Base-by-base conservation (phyloP, 2,113 vertebrate species). In the Catagonus wagneri region DNA sequence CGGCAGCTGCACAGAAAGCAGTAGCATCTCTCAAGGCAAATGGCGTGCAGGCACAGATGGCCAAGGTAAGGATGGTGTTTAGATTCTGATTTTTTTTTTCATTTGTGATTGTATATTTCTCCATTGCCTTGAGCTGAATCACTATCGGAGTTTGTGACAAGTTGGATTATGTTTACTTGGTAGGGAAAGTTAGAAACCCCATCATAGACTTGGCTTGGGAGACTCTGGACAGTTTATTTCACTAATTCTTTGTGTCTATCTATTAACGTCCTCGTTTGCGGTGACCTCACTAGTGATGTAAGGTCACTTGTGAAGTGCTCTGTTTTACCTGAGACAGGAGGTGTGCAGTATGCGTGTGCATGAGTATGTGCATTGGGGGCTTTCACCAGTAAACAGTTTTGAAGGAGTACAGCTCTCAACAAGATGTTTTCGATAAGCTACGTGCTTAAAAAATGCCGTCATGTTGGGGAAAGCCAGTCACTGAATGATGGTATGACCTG, bases 31-130 rank as follows among this genome's bases (percentile, higher is more conserved):
- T 99, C 97, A 99, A 99, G 98, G 99, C 99, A 98, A 99, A 99
- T 95, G 99, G 99, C 1, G 99, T 99, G 74, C 99, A 99, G 98
- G 99, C 99, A 0, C 99, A 99, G 99, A 99, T 99, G 99, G 99
- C 99, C 97, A 99, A 99, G 99, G 99, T 99, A 99, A 98, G 98
- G 90, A 2, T 50, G 72, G 2, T 17, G 7, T 76, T 66, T 9
- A 3, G 13, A 17, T 76, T 86, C 7, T 71, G 16, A 13, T 76
- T 78, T 52, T 50, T 58, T 72, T 63, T 87, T 63, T 32, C 54
- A 7, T 0, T 60, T 5, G 54, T 72, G 29, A 87, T 93, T 11
- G 0, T 65, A 9, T 66, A n/a, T 84, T 96, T 66, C 54, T 84
- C 8, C 20, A 83, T 12, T 71, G n/a, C 23, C 15, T 0, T 75